Base-by-base conservation (phyloP, 2,888 invertebrate species). In the Polydrusus pterygomalis region DNA sequence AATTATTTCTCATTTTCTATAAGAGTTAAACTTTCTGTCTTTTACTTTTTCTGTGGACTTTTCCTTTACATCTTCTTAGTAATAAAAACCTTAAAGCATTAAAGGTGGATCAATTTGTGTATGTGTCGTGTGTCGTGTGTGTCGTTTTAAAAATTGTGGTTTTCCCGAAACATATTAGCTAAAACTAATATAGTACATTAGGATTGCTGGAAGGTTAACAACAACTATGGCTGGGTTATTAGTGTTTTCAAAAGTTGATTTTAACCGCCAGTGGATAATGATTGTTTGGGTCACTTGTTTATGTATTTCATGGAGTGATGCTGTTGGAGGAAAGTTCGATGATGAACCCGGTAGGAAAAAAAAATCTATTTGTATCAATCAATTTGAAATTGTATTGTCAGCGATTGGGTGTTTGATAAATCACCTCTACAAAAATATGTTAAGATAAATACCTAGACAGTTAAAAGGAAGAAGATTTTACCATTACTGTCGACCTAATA, bases 331-430 rank as follows among this genome's bases (percentile, higher is more conserved):
- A 65, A 49, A 65, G 11, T 30, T 67, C 17, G 68, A 74, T 15
- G 74, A 74, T 25, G 74, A 74, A 74, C 68, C 74, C 51, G 74
- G 74, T 71, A 71, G 40, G 64, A 34, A 34, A 25, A 34, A 34
- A 7, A 34, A 10, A 3, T 34, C 34, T 7, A 7, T 10, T 34
- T 7, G 34, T 34, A 7, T 10, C 34, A 1, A 34, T 30, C 34
- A 34, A 34, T 34, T 30, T 2, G 2, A 30, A 34, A 7, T 34
- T 34, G 1, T 34, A 34, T 34, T 34, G 34, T 34, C 34, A 10
- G 34, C 10, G 2, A 34, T 34, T 7, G 34, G 6, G 34, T 34
- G 5, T 34, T 10, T 7, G 34, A 34, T 1, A 34, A 10, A 34
- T 34, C 8, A 34, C 34, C 8, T 10, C 8, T 7, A 34, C 34